Base-by-base conservation (phyloP, 2,113 vertebrate genomes). In the Nesoenas mayeri region DNA sequence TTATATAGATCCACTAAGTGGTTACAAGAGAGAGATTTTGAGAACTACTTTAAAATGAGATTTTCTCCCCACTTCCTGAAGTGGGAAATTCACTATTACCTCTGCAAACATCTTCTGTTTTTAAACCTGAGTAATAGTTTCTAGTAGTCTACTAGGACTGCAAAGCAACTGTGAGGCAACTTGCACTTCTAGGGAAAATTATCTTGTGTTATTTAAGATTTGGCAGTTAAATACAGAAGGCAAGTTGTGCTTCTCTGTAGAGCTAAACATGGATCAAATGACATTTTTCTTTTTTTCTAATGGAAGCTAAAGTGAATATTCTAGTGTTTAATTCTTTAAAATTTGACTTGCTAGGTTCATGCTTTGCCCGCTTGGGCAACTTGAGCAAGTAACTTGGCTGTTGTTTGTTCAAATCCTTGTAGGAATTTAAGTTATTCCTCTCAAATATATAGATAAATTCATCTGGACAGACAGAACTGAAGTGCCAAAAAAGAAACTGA, bases 11-110 rank as follows among this genome's bases (percentile, higher is more conserved):
- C 34, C 22, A 71, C 34, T 90, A 91, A 91, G 79, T 62, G 54
- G 82, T 78, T 96, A 86, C 56, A 71, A 83, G 91, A 85, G 80
- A 96, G 66, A 88, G 14, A 82, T 93, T 93, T 92, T 73, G 47
- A 84, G 44, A 88, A 78, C 36, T 73, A 72, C 22, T 85, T 83
- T 64, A 73, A 87, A 96, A 91, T 81, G 25, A 88, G 21, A 74
- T 78, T 88, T 90, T 85, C 42, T 86, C 64, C 48, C 91, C 26
- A 66, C 22, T 50, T 94, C 31, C 70, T 58, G 42, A 85, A 93
- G 57, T 69, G 42, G 24, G 64, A 91, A 91, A 85, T 47, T 88
- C 73, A 62, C 83, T 83, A 32, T 47, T 66, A 86, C 14, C 26
- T 84, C 57, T 78, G 60, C 62, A 94, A 93, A 88, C 50, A 83